Evolutionary conservation across 2,797 vertebrate genomes (phyloP).

Genomic region (Esox lucius): DNA sequence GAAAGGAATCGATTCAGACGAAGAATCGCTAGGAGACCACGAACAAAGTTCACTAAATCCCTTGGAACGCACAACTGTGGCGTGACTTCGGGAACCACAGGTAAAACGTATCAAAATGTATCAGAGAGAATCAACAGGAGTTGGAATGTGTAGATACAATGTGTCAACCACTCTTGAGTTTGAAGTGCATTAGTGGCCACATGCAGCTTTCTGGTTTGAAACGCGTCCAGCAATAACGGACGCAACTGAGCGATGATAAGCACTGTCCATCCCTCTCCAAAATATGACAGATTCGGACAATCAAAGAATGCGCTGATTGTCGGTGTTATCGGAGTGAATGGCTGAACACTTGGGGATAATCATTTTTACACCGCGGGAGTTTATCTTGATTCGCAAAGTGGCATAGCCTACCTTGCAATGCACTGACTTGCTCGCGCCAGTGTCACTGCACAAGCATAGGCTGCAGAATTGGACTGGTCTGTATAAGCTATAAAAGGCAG

Average conservation of each 20-base stretch:
- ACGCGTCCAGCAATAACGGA: neutral
- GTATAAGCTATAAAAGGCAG: neutral
- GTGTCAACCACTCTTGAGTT: neutral
- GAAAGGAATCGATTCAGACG: conserved; percentile 35
- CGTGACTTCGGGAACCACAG: conserved; percentile 34
- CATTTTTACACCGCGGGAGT: neutral
- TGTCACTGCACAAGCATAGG: neutral
- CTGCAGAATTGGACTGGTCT: neutral
- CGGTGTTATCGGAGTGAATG: neutral
- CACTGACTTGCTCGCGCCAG: neutral
- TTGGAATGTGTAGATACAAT: neutral
- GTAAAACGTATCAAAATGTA: conserved; percentile 13
- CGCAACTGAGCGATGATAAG: neutral
- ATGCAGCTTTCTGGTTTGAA: conserved; percentile 5
- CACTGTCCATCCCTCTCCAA: neutral
- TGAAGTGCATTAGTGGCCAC: conserved; percentile 4
- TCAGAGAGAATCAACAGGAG: conserved; percentile 4
- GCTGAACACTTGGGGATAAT: neutral
- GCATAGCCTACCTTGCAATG: neutral
- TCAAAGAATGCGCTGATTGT: neutral
- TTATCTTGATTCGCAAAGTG: neutral
- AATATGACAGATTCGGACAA: neutral
- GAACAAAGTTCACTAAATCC: conserved; percentile 40
- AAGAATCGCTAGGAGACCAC: conserved; percentile 26
- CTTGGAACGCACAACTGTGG: conserved; percentile 23